Base-by-base conservation (phyloP, 2,113 vertebrate species). In the Eretmodus cyanostictus region DNA sequence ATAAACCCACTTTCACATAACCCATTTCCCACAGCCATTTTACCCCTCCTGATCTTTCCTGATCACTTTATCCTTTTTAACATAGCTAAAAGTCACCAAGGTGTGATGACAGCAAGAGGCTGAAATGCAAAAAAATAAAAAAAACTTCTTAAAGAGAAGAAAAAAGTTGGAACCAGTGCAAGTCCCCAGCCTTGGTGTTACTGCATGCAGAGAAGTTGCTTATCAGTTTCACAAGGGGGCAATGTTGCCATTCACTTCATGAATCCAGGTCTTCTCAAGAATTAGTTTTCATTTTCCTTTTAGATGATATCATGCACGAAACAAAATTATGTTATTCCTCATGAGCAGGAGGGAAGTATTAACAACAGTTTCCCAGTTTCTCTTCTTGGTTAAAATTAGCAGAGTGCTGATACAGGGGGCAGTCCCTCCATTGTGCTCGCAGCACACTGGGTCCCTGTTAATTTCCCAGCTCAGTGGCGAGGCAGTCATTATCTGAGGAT, bases 401-500 rank as follows among this genome's bases (percentile, higher is more conserved):
- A 27, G 87, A 89, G 80, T 86, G 86, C 85, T 91, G 89, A 94
- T 93, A 88, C 88, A 88, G 88, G 89, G 93, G 93, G 91, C 88
- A 92, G 93, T 87, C 29, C 81, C 87, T 92, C 87, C 83, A 93
- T 95, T 95, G 94, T 94, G 94, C 88, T 92, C 55, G 76, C 82
- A 79, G 93, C 89, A 92, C 89, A 90, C 91, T 87, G 88, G 93
- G 90, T 92, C 93, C 92, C 81, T 93, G 93, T 94, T 95, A 94
- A 95, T 96, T 95, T 95, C 95, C 94, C 86, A 91, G 92, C 95
- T 95, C 93, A 92, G 95, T 95, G 89, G 95, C 22, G 85, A 95
- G 92, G 94, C 93, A 94, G 92, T 96, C 95, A 95, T 96, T 95
- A 95, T 96, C 95, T 95, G 92, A 93, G 94, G 93, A 95, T 92